A percentile compares a stretch with the other conserved stretches of the same genome.
These are phyloP conservation scores for Apodemia duryi DNA, from an alignment of 2,888 invertebrate species.

Conservation along the genomic window DNA sequence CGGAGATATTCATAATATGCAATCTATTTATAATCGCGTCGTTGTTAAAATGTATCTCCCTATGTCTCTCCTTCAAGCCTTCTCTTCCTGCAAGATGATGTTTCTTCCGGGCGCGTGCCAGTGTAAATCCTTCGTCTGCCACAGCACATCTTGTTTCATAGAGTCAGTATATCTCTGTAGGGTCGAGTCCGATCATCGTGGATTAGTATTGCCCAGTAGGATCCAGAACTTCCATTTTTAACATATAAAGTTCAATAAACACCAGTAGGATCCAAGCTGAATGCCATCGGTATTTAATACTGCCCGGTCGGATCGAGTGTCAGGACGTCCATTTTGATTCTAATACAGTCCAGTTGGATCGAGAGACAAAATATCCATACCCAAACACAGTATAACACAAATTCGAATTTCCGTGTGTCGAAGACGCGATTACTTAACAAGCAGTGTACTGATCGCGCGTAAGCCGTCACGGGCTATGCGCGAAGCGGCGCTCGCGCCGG, in stretches of 20 bases:
- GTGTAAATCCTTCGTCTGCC: conserved; percentile 65
- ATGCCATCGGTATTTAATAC: conserved; percentile 39
- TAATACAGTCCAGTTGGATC: conserved; percentile 74
- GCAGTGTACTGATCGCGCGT: conserved; percentile 51
- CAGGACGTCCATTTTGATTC: conserved; percentile 51
- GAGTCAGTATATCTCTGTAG: conserved; percentile 66
- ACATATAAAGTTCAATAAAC: conserved; percentile 44
- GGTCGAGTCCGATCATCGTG: conserved; percentile 64
- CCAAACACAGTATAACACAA: conserved; percentile 58
- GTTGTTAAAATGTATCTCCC: conserved; percentile 46
- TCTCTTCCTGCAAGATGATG: conserved; percentile 71
- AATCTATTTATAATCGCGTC: conserved; percentile 62
- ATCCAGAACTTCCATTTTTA: conserved; percentile 55
- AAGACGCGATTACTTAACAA: conserved; percentile 40
- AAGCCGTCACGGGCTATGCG: conserved; percentile 62
- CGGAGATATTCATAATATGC: conserved; percentile 53
- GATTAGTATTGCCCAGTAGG: conserved; percentile 65
- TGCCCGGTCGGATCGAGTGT: conserved; percentile 69
- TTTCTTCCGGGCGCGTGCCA: conserved; percentile 66
- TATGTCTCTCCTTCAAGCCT: conserved; percentile 45
- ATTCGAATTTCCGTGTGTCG: conserved; percentile 48
- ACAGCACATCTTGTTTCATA: conserved; percentile 68
- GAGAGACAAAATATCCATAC: conserved; percentile 66
- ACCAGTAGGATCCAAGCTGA: conserved; percentile 47
- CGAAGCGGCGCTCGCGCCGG: conserved; percentile 44